These are phyloP conservation scores for Nephrotoma appendiculata DNA, from an alignment of 2,888 invertebrate genomes.

Conservation along the genomic window DNA sequence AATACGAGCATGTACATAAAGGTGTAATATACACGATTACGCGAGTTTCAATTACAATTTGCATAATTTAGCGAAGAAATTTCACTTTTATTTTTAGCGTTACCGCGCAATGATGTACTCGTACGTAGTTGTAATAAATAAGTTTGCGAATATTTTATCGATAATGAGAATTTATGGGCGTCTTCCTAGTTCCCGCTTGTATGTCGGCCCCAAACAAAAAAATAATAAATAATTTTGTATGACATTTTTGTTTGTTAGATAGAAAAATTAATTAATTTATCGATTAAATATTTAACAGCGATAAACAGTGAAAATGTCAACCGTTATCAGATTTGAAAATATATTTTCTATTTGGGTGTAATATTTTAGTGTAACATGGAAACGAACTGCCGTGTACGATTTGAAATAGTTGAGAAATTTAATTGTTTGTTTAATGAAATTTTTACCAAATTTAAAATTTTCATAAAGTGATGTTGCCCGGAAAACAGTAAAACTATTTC, in stretches of 20 bases:
- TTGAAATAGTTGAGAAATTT: too few relatives aligned
- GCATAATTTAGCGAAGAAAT: not conserved
- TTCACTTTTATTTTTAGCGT: not conserved
- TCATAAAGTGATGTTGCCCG: too few relatives aligned
- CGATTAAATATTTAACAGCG: not conserved
- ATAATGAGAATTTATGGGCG: not conserved
- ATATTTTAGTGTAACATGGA: too few relatives aligned
- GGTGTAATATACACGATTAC: too few relatives aligned
- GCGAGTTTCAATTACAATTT: not conserved
- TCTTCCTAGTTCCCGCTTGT: not conserved
- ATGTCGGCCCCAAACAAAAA: not conserved
- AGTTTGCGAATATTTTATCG: not conserved
- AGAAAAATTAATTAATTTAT: not conserved
- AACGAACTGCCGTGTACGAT: too few relatives aligned
- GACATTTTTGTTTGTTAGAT: not conserved
- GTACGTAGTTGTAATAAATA: not conserved
- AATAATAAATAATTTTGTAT: not conserved
- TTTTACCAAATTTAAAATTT: too few relatives aligned
- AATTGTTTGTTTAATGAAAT: too few relatives aligned
- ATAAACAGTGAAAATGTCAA: not conserved
- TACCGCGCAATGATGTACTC: not conserved
- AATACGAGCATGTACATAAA: too few relatives aligned
- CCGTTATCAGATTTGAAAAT: not conserved
- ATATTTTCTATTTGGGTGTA: not conserved
- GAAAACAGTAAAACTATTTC: too few relatives aligned